Evolutionary conservation across 2,113 vertebrate species (phyloP), one percentile per base, ranked within the genome.

Genomic region (Alectura lathami): DNA sequence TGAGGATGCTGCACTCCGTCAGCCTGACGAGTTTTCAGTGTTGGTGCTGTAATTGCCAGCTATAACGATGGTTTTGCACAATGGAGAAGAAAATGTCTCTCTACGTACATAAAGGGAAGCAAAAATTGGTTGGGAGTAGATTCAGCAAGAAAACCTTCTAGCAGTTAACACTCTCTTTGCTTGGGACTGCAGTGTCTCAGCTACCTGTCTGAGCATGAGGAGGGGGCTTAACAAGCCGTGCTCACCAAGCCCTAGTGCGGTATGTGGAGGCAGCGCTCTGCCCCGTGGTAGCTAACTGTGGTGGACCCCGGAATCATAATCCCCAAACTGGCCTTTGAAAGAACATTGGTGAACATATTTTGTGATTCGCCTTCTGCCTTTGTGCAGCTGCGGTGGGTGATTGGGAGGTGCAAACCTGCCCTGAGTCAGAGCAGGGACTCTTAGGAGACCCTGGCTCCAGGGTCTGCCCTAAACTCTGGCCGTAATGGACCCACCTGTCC

Each of bases 281-380:
- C 34, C 29, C 17, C 5, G 3, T 51, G 16, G 38, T 53, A 34
- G 16, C 42, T 79, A 64, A 51, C 15, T 48, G n/a, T 15, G 0
- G 0, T 64, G 67, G 36, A 32, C 12, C 9, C 21, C 53, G 8
- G 11, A 57, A 34, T 51, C 87, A 17, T 62, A 83, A 66, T 63
- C 20, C 36, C 54, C 62, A 77, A 85, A 63, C 9, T 13, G n/a
- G 1, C 5, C 12, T 84, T 87, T 87, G 22, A 76, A 85, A 64
- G 15, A 48, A 4, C 29, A 13, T 6, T 40, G 59, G 8, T 38
- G 36, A 73, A 32, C 13, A 4, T 0, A 0, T 67, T 63, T 74
- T 77, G 38, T 42, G 85, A 85, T 13, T 38, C 17, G 6, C 6
- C 6, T 91, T 91, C 54, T 83, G 12, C 50, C 2, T 2, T 64